These are phyloP conservation scores for Aegotheles bennettii DNA, from an alignment of 2,113 vertebrate genomes.

Conservation along the genomic window DNA sequence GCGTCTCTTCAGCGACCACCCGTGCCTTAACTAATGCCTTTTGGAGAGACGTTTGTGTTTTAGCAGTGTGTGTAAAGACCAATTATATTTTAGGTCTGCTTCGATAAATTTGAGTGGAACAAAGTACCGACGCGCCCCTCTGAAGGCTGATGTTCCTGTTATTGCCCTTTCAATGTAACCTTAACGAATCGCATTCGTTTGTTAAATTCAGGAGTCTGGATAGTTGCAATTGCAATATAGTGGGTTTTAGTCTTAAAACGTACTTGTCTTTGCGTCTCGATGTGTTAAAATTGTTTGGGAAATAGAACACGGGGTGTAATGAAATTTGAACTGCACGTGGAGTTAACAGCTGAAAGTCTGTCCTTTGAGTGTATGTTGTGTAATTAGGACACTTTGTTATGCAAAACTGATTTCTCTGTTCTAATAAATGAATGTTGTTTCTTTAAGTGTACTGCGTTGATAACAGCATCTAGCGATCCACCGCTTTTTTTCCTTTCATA, in stretches of 20 bases:
- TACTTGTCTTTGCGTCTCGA: rapidly evolving
- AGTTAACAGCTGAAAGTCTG: background rate
- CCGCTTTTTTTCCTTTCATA: rapidly evolving
- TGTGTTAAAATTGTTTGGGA: background rate
- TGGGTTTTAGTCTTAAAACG: rapidly evolving
- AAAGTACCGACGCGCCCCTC: rapidly evolving
- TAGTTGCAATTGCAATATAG: rapidly evolving
- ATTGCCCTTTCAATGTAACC: rapidly evolving
- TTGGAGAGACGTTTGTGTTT: rapidly evolving
- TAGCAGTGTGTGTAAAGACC: rapidly evolving
- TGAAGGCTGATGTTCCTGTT: background rate
- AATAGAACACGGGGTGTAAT: background rate
- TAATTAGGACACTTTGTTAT: background rate
- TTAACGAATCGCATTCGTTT: rapidly evolving
- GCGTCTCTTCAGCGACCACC: rapidly evolving
- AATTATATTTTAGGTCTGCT: rapidly evolving
- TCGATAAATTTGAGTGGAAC: background rate
- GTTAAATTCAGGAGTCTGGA: background rate
- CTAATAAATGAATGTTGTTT: background rate
- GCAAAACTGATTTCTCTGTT: background rate
- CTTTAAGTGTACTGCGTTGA: background rate
- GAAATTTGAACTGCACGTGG: rapidly evolving
- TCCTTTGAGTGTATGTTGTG: background rate
- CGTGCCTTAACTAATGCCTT: rapidly evolving
- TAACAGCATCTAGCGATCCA: background rate